Conservation (phyloP, 2,113 vertebrate genomes). For the Heptranchias perlo region DNA sequence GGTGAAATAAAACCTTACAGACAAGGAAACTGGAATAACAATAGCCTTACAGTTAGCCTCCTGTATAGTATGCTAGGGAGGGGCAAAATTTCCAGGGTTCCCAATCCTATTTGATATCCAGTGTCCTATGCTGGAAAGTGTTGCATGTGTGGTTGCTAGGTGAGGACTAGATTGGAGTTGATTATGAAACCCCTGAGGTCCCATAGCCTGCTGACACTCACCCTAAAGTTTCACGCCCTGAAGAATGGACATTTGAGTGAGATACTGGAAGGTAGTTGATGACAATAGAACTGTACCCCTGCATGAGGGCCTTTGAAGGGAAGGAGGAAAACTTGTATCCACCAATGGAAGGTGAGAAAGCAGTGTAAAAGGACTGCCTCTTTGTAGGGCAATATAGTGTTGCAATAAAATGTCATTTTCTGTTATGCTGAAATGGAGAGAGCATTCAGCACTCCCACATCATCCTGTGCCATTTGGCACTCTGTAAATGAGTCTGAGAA, state of each 20-base stretch:
- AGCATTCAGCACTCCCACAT: background rate
- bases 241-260: background rate
- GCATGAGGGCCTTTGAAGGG: background rate
- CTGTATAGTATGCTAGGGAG: background rate
- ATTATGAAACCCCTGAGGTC: background rate
- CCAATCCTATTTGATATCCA: background rate
- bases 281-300: background rate
- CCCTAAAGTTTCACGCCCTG: background rate
- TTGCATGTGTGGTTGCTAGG: background rate
- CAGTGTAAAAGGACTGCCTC: background rate
- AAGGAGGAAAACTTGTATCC: background rate
- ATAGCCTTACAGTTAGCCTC: background rate
- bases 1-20: background rate
- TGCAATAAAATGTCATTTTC: background rate
- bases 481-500: background rate
- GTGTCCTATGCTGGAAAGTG: background rate
- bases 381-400: background rate
- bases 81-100: background rate
- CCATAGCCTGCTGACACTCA: background rate
- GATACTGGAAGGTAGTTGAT: background rate
- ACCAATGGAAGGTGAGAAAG: background rate
- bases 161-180: background rate
- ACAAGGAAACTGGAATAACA: background rate
- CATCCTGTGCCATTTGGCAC: background rate
- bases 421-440: background rate